Conservation (phyloP, 2,113 vertebrate species). For the Odocoileus hemionus region DNA sequence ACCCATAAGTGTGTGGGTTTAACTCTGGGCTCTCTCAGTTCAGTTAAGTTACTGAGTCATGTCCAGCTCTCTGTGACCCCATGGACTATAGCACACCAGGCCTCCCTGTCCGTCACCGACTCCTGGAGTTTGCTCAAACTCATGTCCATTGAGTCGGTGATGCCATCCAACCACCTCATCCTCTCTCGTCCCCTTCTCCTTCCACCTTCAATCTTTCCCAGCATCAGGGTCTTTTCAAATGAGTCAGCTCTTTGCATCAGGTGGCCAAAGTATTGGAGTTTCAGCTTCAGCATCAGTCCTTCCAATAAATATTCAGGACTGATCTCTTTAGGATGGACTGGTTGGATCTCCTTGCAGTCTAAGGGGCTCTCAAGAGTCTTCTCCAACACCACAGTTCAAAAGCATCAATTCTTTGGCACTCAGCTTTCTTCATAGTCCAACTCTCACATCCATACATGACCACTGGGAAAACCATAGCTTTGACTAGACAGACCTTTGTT, state of each 20-base stretch:
- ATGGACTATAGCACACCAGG: not conserved
- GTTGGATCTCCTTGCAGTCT: no score
- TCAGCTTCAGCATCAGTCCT: not conserved
- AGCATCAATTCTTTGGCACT: not conserved
- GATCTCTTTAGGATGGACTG: not conserved
- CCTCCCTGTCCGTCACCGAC: not conserved
- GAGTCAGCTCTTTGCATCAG: not conserved
- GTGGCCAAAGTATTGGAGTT: not conserved
- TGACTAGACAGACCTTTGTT: not conserved
- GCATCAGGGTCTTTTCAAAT: not conserved
- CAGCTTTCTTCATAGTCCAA: not conserved
- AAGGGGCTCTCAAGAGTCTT: no score
- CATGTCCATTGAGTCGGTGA: not conserved
- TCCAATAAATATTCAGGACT: not conserved
- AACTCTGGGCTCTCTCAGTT: not conserved
- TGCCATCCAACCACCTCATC: not conserved
- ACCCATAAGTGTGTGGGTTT: not conserved
- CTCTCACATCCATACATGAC: not conserved
- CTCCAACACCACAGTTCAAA: not conserved
- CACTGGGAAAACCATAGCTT: not conserved
- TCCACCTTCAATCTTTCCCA: not conserved
- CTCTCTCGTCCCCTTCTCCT: not conserved
- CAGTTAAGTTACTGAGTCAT: not conserved
- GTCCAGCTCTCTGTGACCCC: not conserved
- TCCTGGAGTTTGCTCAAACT: not conserved